Evolutionary conservation across 2,113 vertebrate genomes (phyloP).

Genomic region (Platysteira castanea): DNA sequence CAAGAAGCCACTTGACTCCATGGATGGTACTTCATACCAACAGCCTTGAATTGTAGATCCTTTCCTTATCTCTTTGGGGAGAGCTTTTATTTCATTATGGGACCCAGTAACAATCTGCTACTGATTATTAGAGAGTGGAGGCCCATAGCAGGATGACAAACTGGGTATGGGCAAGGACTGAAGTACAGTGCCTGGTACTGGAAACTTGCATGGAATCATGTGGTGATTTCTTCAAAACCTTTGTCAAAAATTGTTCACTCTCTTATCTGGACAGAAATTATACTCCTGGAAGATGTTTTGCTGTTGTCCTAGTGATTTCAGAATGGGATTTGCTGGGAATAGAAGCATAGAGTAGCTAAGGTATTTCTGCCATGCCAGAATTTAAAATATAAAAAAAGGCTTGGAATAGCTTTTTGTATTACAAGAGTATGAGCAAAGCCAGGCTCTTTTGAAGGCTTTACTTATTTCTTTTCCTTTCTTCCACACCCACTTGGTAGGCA

Average conservation of each 20-base stretch:
- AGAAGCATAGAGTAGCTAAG: neutral
- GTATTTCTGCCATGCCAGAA: neutral
- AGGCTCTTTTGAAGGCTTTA: neutral
- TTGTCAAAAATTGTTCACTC: neutral
- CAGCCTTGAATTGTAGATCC: neutral
- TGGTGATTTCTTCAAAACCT: neutral
- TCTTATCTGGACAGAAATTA: neutral
- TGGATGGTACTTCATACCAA: neutral
- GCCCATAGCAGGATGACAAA: neutral
- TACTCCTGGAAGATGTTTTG: neutral
- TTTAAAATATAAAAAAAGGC: neutral
- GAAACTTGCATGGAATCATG: neutral
- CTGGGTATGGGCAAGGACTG: neutral
- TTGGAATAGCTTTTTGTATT: neutral
- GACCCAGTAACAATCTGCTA: neutral
- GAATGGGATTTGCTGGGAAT: neutral
- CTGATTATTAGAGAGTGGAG: neutral
- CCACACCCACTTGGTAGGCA: neutral
- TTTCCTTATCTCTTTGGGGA: neutral
- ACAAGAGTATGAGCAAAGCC: neutral
- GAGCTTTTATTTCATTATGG: neutral
- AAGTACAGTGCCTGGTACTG: neutral
- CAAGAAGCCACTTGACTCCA: neutral
- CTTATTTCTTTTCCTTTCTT: neutral
- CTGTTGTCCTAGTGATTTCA: neutral